Base-by-base conservation (phyloP, 2,113 vertebrate genomes). In the Amblyopsis rosae region DNA sequence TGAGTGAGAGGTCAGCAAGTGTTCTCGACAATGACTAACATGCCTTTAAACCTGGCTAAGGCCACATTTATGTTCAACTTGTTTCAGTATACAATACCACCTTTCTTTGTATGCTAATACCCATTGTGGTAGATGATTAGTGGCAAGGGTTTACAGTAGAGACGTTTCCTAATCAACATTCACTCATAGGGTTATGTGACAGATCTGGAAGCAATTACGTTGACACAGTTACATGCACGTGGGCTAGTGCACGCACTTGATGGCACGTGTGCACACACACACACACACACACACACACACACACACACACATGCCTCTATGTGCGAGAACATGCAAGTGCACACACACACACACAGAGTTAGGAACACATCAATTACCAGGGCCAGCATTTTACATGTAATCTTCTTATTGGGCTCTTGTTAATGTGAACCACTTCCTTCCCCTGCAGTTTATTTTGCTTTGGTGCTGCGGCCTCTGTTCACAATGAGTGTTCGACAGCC, bases 371-470 rank as follows among this genome's bases (percentile, higher is more conserved):
- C 90, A 91, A 94, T 93, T 92, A 93, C 87, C 67, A 85, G 76
- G 69, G 82, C 80, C 81, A 68, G 76, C 77, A 72, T 87, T 92
- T 91, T 91, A 91, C 89, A 91, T 92, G 91, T 92, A 91, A 92
- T 92, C 91, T 93, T 90, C 90, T 89, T 90, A 91, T 92, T 90
- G 90, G 90, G 90, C 87, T 84, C 88, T 90, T 90, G 92, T 91
- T 93, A 91, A 93, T 94, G 92, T 92, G 92, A 93, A 91, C 92
- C 93, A 93, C 92, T 95, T 96, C 94, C 94, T 95, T 93, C 89
- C 90, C 90, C 83, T 87, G 82, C 82, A 88, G 93, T 96, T 96
- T 97, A 94, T 98, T 96, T 97, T 94, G 93, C 92, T 96, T 96
- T 93, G 92, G 93, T 94, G 92, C 91, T 91, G 86, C 87, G 87